Evolutionary conservation across 2,888 invertebrate species (phyloP).

Genomic region (Spisula subtruncata): DNA sequence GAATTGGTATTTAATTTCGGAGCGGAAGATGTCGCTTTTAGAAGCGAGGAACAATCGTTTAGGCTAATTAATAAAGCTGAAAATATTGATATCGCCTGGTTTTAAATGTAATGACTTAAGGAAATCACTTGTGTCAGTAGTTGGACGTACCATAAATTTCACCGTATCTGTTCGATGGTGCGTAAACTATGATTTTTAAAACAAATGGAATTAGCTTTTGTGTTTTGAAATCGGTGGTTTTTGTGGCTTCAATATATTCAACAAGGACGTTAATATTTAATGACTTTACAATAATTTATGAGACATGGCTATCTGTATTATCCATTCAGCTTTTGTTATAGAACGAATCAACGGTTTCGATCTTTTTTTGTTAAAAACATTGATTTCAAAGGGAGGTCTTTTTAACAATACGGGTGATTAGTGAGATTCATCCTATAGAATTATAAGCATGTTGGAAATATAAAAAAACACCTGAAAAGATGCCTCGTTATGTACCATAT

Average conservation of each 20-base stretch:
- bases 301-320: background rate
- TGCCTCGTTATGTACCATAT: constrained; percentile 14
- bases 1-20: constrained; percentile 46
- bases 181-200: background rate
- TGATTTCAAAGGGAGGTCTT: background rate
- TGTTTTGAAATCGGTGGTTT: background rate
- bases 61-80: constrained; percentile 16
- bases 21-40: background rate
- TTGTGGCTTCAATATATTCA: background rate
- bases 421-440: background rate
- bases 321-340: background rate
- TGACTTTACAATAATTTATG: constrained; percentile 9
- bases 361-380: background rate
- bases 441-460: constrained; percentile 11
- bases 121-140: background rate
- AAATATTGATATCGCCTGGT: background rate
- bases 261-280: background rate
- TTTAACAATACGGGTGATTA: background rate
- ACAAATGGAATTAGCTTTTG: constrained; percentile 6
- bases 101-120: background rate
- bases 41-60: constrained; percentile 21
- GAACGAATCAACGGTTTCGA: background rate
- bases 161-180: background rate
- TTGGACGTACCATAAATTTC: background rate
- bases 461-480: background rate